Evolutionary conservation across 2,888 invertebrate genomes (phyloP).

Genomic region (Azorinus chamasolen): DNA sequence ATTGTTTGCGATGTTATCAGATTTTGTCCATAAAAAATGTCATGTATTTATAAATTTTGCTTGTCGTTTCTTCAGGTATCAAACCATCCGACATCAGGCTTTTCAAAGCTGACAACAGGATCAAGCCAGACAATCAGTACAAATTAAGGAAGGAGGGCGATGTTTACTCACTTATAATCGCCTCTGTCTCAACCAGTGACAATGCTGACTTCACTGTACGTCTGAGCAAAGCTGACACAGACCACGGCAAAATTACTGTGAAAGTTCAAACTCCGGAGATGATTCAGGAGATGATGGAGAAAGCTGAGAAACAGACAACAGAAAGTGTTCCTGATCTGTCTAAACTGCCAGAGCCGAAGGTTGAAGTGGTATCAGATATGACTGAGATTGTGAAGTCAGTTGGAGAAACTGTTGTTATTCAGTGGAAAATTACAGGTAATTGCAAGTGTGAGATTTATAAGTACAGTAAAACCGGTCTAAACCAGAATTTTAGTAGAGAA

Average conservation of each 20-base stretch:
- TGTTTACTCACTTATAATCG: neutral
- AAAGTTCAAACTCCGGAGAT: too few species aligned
- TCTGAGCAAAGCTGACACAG: too few species aligned
- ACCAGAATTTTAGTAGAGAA: too few species aligned
- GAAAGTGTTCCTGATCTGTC: slow-evolving; percentile 11
- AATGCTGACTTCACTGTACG: neutral
- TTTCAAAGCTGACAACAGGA: too few species aligned
- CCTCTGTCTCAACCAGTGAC: neutral
- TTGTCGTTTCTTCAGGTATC: too few species aligned
- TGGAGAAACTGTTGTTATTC: slow-evolving; percentile 9
- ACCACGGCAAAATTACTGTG: too few species aligned
- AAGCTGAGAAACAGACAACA: slow-evolving; percentile 1
- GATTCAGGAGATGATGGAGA: slow-evolving; percentile 5
- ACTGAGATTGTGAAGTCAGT: neutral
- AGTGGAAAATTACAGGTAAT: slow-evolving; percentile 22
- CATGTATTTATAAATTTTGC: too few species aligned
- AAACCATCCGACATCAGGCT: too few species aligned
- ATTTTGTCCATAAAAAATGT: too few species aligned
- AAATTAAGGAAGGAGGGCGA: neutral
- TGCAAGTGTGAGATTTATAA: too few species aligned
- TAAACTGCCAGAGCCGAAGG: neutral
- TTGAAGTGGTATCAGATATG: neutral
- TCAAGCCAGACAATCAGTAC: slow-evolving; percentile 1
- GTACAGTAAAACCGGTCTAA: too few species aligned
- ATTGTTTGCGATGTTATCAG: too few species aligned